These are phyloP conservation scores for Anoplophora glabripennis DNA, from an alignment of 1,140 invertebrate genomes.

Conservation along the genomic window DNA sequence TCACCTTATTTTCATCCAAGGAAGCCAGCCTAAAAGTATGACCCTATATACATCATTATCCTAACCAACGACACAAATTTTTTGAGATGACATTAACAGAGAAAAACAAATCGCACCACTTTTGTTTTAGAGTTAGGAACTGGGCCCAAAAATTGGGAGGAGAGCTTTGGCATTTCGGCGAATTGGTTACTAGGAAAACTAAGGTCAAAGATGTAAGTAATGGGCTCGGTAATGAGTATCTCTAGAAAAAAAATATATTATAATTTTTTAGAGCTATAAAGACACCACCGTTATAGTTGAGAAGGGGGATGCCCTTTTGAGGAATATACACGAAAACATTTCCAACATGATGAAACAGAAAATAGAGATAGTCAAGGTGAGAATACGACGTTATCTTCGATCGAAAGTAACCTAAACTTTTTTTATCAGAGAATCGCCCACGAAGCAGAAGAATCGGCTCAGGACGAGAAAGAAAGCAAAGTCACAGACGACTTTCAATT, in stretches of 20 bases:
- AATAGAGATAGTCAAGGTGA: constrained; percentile 76
- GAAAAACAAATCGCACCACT: no score
- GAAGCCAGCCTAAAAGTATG: no score
- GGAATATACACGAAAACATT: constrained; percentile 74
- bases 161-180: constrained; percentile 46
- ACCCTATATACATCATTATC: no score
- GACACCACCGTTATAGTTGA: constrained; percentile 64
- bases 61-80: no score
- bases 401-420: background rate
- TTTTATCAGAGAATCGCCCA: constrained; percentile 70
- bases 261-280: constrained; percentile 65
- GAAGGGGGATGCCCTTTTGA: constrained; percentile 68
- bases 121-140: constrained; percentile 42
- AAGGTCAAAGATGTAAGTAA: constrained; percentile 41
- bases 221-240: background rate
- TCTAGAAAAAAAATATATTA: background rate
- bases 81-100: no score
- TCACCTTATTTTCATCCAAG: no score
- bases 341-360: constrained; percentile 81
- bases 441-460: constrained; percentile 71
- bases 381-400: no score
- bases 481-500: constrained; percentile 65
- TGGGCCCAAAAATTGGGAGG: constrained; percentile 46
- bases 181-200: constrained; percentile 42
- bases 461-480: constrained; percentile 58